Evolutionary conservation across 2,113 vertebrate genomes (phyloP), one percentile per base, ranked within the genome.

Genomic region (Pycnonotus jocosus): DNA sequence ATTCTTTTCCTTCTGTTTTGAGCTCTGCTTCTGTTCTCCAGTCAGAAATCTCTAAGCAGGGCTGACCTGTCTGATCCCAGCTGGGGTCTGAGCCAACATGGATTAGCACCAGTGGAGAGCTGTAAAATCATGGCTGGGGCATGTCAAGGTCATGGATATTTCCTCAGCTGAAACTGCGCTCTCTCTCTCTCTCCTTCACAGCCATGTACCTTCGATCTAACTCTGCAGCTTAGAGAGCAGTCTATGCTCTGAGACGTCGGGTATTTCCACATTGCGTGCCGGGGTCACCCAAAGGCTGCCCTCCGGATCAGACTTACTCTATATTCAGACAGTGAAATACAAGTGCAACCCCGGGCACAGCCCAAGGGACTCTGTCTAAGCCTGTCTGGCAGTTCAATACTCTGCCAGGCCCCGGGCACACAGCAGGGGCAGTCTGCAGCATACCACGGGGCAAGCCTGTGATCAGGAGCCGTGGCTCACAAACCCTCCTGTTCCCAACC

Each of bases 31-130:
- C 92, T 94, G 64, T 19, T 92, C 60, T 56, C 51, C 33, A 51
- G 44, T 84, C 85, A 90, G 82, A 92, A 95, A 77, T 56, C 68
- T 66, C 56, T 28, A 90, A 87, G 81, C 87, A 58, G 74, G 70
- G 64, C 60, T 96, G 94, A 92, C 92, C 92, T 64, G 82, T 88
- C 90, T 96, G 88, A 92, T 90, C 93, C 81, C 79, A 83, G 69
- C 79, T 62, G 88, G 88, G 80, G 88, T 74, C 79, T 83, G 80
- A 96, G 95, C 94, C 93, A 95, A 68, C 56, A 35, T 6, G 71
- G 96, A 96, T 97, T 96, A 97, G 68, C 88, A 83, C 92, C 85
- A 88, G 44, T 15, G 44, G 51, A 93, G 60, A 92, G 93, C 79
- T 93, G 81, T 82, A 86, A n/a, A 90, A 88, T 71, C 82, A 66